phyloP scores from a whole-genome alignment of 1,140 invertebrate genomes.

The Dolichoris vasculosae region DNA sequence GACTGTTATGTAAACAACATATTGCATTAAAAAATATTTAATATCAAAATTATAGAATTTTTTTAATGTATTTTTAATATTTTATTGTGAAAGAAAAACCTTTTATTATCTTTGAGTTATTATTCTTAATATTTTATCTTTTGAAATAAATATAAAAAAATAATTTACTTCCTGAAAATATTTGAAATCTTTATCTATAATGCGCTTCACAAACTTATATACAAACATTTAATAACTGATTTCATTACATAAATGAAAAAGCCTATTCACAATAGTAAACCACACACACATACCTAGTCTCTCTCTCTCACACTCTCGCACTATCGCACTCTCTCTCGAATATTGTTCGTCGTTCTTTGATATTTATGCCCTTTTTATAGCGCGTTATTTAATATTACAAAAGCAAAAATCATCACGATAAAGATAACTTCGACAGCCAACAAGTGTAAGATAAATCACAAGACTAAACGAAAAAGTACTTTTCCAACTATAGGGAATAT shows the following conservation, averaged over 20 bases:
- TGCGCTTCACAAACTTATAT: conserved; percentile 12
- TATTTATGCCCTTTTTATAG: conserved; percentile 33
- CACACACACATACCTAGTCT: background rate
- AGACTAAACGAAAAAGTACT: conserved; percentile 37
- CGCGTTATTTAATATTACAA: background rate
- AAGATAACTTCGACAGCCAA: conserved; percentile 39
- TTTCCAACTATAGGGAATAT: background rate
- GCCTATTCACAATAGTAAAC: background rate
- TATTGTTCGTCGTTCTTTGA: conserved; percentile 17
- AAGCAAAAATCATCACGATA: conserved; percentile 31
- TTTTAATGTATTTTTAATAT: background rate
- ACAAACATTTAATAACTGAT: conserved; percentile 23
- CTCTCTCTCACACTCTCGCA: background rate
- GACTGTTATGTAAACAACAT: background rate
- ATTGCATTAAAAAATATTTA: background rate
- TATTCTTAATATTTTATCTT: background rate
- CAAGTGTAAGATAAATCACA: conserved; percentile 14
- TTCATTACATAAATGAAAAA: conserved; percentile 6
- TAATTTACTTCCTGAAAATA: background rate
- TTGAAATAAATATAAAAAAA: background rate
- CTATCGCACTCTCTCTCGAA: background rate
- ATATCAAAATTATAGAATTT: background rate
- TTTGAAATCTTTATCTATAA: background rate
- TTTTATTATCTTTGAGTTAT: background rate
- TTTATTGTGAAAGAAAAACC: background rate